Evolutionary conservation across 1,140 invertebrate species (phyloP), one percentile per base, ranked within the genome.

Genomic region (Pteromalus puparum): DNA sequence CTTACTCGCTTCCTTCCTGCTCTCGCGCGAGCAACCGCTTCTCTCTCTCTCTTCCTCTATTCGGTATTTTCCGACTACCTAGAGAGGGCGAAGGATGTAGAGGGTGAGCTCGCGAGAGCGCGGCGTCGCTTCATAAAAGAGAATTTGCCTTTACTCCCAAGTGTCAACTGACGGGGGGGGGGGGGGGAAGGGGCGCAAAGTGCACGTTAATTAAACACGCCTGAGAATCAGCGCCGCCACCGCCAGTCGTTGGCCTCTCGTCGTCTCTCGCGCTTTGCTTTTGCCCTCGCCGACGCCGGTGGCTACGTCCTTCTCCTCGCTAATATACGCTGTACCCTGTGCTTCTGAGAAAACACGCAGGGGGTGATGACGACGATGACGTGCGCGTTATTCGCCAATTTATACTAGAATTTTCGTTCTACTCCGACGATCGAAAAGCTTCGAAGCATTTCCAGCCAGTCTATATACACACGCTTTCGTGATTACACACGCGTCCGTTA

Each of bases 401-500:
- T 42, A 42, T 42, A n/a, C n/a, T n/a, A 5, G 30, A 34, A 34
- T 34, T 34, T 34, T 34, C 30, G 9, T 42, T 42, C 38, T 42
- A 2, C 38, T 1, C 38, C 38, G 10, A 9, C 10, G 10, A 42
- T 42, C 38, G 38, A 42, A 42, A 9, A 42, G 38, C 38, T 42
- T 7, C 38, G 10, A 9, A 7, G 10, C 67, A 30, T 70, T 70
- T 28, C 28, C 24, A 70, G 67, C 24, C 67, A 6, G 30, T 34
- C 30, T 24, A 13, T 75, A 38, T 1, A 46, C 30, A 6, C 38
- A 2, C 3, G n/a, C 73, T 73, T 34, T 78, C 83, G 87, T 89
- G 87, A 91, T 91, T 91, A 88, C 87, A 89, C 85, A 89, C 83
- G 88, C 83, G 88, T 80, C 84, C 87, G 82, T 79, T 0, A 7